phyloP scores from a whole-genome alignment of 2,113 vertebrate species.

The Merops nubicus region DNA sequence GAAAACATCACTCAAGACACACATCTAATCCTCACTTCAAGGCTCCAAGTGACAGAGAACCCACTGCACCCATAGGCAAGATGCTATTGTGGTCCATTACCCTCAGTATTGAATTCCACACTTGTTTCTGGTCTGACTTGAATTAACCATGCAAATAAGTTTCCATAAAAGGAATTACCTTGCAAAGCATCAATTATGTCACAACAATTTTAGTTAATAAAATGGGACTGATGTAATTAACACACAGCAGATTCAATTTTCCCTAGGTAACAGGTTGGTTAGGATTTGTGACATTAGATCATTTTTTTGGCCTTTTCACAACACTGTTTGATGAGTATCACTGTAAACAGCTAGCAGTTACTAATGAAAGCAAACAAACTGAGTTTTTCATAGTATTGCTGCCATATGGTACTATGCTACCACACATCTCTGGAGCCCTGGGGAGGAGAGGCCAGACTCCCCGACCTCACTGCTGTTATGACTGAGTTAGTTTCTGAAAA shows the following conservation, averaged over 20 bases:
- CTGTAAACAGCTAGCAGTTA: background rate
- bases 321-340: background rate
- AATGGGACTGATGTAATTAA: background rate
- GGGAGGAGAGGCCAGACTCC: background rate
- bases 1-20: background rate
- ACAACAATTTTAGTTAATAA: background rate
- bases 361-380: background rate
- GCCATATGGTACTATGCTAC: accelerated
- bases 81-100: background rate
- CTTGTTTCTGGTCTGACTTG: background rate
- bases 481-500: background rate
- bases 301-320: background rate
- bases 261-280: background rate
- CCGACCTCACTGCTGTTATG: background rate
- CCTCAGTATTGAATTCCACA: background rate
- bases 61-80: background rate
- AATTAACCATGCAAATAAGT: background rate
- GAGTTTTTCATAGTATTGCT: background rate
- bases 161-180: background rate
- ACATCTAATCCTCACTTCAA: background rate
- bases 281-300: background rate
- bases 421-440: background rate
- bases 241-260: background rate
- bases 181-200: background rate
- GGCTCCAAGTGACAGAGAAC: background rate